Base-by-base conservation (phyloP, 1,140 invertebrate species). In the Pantala flavescens region DNA sequence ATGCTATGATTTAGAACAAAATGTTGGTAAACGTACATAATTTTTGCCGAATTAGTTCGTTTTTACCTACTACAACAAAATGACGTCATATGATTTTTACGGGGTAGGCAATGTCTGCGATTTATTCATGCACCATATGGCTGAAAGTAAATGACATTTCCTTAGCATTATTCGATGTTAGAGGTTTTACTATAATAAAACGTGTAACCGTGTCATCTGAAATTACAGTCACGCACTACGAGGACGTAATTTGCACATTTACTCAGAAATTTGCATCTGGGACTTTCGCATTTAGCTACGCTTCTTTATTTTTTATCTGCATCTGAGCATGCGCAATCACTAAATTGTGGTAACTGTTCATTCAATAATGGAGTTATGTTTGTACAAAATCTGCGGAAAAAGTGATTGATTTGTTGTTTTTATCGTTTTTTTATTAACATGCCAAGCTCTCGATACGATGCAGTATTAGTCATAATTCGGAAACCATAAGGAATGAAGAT, bases 241-340 rank as follows among this genome's bases (percentile, higher is more conserved):
- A 9, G 28, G 28, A 36, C 28, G 28, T 36, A 36, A 36, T 36
- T 36, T 36, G 9, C 28, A 36, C 28, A 36, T 36, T 5, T 36
- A 36, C 28, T 9, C 28, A 36, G 28, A 36, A 36, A 36, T 36
- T 19, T 63, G 49, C 49, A 19, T 63, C 28, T 36, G 49, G 14
- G 49, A 63, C 49, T 63, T 63, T 63, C 49, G 49, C 49, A 63
- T 63, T 63, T 63, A 63, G 49, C 49, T 63, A 63, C 49, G 49
- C 49, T 63, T 63, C 49, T 63, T 63, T 63, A 63, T 63, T 63
- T 63, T 63, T 63, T 63, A 63, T 63, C 49, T 63, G 49, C 49
- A 63, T 63, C 49, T 63, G 49, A 63, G 49, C 49, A 63, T 63
- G 49, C 49, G 49, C 49, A 63, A 63, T 63, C 49, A 63, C 49